phyloP scores from a whole-genome alignment of 2,113 vertebrate genomes.

The Lepisosteus osseus region DNA sequence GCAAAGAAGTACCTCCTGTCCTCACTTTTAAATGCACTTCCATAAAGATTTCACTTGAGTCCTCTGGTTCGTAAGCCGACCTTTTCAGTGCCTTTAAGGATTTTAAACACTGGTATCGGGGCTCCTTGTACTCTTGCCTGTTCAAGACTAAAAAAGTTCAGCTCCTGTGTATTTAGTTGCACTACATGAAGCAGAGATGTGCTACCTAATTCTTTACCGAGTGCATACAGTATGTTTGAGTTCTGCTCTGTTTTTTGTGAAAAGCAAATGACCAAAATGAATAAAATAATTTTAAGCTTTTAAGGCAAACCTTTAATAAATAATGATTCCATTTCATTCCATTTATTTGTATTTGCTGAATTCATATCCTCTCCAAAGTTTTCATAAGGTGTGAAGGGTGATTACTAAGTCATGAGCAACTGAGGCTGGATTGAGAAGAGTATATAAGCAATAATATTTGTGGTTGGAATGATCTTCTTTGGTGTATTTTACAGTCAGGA shows the following conservation, averaged over 20 bases:
- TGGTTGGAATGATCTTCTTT: conserved; percentile 51
- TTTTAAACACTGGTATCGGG: no score
- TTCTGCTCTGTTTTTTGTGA: conserved; percentile 54
- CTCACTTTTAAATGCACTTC: no score
- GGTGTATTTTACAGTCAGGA: conserved; percentile 38
- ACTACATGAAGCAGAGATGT: no score
- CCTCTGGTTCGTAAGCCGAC: no score
- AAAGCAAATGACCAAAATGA: conserved; percentile 27
- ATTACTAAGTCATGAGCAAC: neutral
- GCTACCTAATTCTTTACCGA: no score
- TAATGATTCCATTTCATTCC: conserved; percentile 58
- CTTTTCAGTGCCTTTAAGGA: no score
- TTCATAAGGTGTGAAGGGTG: conserved; percentile 38
- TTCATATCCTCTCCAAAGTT: conserved; percentile 58
- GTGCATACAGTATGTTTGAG: conserved; percentile 41
- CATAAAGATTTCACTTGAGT: no score
- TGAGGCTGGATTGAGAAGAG: conserved; percentile 40
- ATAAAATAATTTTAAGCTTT: conserved; percentile 51
- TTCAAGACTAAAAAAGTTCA: no score
- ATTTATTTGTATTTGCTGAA: conserved; percentile 63
- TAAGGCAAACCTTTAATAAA: conserved; percentile 52
- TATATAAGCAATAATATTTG: conserved; percentile 43
- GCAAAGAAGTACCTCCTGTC: no score
- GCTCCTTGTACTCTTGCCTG: no score
- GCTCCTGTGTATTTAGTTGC: no score